Conservation (phyloP, 2,113 vertebrate species). For the Strix aluco region DNA sequence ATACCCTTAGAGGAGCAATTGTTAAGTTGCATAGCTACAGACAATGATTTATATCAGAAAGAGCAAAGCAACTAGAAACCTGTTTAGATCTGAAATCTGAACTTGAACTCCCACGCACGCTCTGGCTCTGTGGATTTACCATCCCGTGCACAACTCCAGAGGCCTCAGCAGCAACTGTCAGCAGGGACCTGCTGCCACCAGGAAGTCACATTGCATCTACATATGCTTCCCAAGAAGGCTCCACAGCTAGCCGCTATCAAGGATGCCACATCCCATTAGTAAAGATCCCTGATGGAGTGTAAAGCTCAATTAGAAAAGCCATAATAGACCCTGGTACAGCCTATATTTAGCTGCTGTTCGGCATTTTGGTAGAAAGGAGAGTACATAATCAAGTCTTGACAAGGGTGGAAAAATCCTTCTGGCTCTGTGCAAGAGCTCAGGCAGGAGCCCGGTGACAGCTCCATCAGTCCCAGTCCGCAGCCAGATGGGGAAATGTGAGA, state of each 20-base stretch:
- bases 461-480: rapidly evolving
- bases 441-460: background rate
- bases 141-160: background rate
- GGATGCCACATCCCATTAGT: background rate
- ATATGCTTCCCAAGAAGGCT: background rate
- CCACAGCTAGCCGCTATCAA: background rate
- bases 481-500: background rate
- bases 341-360: background rate
- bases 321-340: background rate
- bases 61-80: background rate
- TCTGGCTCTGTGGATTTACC: background rate
- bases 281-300: background rate
- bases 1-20: background rate
- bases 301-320: slow-evolving; percentile 22
- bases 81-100: background rate
- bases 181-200: rapidly evolving
- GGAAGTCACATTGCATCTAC: background rate
- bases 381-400: background rate
- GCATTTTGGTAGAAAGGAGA: background rate
- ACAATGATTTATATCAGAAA: background rate
- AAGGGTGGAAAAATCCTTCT: background rate
- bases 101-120: background rate
- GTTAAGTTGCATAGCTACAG: background rate
- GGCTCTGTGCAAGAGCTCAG: background rate
- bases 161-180: background rate